Evolutionary conservation across 2,888 invertebrate genomes (phyloP).

Genomic region (Stegana nigrithorax): DNA sequence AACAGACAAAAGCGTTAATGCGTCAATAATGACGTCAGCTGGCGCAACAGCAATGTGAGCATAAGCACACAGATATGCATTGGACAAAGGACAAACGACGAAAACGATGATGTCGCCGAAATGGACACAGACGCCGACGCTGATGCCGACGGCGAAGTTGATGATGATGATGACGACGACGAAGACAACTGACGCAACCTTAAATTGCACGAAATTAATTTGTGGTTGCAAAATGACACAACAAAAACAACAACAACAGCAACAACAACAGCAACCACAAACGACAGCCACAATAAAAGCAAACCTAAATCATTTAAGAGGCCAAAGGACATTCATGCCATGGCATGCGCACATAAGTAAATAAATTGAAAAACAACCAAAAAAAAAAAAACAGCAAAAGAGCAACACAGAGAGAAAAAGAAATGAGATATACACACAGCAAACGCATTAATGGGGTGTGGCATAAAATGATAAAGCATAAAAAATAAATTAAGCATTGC

Average conservation of each 20-base stretch:
- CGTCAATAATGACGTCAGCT: not conserved
- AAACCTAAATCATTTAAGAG: no score
- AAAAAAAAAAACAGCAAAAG: constrained; percentile 46
- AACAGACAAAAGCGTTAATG: not conserved
- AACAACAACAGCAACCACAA: no score
- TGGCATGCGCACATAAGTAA: constrained; percentile 25
- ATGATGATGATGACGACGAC: no score
- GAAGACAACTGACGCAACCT: constrained; percentile 4
- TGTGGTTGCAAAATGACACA: constrained; percentile 26
- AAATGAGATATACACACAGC: no score
- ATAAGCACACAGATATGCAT: not conserved
- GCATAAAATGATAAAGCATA: constrained; percentile 1
- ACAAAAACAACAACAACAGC: constrained; percentile 11
- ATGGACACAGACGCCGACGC: not conserved
- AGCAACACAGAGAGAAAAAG: not conserved
- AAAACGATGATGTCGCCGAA: not conserved
- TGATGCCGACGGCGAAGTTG: constrained; percentile 7
- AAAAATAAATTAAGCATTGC: not conserved
- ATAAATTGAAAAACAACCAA: constrained; percentile 46
- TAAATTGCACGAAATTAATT: constrained; percentile 44
- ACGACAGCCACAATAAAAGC: not conserved
- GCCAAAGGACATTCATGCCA: not conserved
- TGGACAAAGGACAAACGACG: not conserved
- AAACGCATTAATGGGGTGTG: not conserved
- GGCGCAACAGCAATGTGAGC: not conserved